Percentiles rank a stretch among this genome's conserved stretches.
These are phyloP conservation scores for Oreochromis grahami DNA, from an alignment of 2,797 vertebrate species.

Conservation along the genomic window DNA sequence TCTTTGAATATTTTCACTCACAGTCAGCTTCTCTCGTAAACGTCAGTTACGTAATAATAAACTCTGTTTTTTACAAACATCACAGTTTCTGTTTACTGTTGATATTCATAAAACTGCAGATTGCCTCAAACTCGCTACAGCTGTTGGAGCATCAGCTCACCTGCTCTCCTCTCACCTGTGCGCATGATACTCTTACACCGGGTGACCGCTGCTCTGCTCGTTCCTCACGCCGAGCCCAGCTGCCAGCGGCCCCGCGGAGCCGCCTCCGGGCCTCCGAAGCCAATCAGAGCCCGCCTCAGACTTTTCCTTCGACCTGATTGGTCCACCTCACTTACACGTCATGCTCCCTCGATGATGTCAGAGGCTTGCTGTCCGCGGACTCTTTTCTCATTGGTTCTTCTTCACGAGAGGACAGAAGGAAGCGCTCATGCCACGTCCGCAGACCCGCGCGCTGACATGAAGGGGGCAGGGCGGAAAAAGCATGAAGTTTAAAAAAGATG, in stretches of 20 bases:
- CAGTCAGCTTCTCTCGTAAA: neutral
- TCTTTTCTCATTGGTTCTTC: neutral
- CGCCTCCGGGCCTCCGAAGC: neutral
- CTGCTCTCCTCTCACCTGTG: neutral
- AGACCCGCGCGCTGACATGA: neutral
- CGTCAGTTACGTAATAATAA: neutral
- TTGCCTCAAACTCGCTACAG: neutral
- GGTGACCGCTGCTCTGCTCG: neutral
- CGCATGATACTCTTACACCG: neutral
- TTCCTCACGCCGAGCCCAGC: neutral
- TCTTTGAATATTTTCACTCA: neutral
- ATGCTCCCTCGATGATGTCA: neutral
- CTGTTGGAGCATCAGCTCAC: neutral
- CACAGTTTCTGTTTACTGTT: neutral
- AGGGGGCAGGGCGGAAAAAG: neutral
- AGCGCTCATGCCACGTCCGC: neutral
- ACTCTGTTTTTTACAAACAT: neutral
- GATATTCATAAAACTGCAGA: neutral
- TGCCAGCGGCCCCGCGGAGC: neutral
- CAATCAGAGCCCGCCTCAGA: slow-evolving; percentile 21
- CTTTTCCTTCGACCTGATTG: slow-evolving; percentile 30
- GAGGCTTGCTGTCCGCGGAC: neutral
- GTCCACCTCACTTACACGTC: slow-evolving; percentile 36
- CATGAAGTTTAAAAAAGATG: neutral
- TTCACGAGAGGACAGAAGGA: neutral